A percentile compares a stretch with the other conserved stretches of the same genome.
Conservation (phyloP, 2,888 invertebrate genomes). For the Alloplasta piceator region DNA sequence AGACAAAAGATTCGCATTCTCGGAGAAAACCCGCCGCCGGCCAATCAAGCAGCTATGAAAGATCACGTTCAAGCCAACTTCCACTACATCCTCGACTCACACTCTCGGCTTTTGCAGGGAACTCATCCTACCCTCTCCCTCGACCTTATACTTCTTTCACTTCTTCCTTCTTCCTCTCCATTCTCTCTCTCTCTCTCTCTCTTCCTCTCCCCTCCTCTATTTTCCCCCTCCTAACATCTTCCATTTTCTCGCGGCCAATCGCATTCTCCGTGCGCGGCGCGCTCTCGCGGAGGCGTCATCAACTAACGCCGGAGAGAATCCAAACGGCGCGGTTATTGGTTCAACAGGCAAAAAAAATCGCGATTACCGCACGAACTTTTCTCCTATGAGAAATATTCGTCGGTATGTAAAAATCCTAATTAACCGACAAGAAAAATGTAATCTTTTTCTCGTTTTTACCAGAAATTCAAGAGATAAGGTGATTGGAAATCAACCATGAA, state of each 20-base stretch:
- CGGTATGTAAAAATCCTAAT: not conserved
- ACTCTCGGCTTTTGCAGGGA: slow-evolving; percentile 70
- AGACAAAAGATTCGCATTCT: slow-evolving; percentile 78
- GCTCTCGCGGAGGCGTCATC: slow-evolving; percentile 23
- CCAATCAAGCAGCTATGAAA: slow-evolving; percentile 83
- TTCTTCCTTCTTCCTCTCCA: slow-evolving; percentile 32
- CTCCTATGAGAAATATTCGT: not conserved
- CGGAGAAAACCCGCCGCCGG: slow-evolving; percentile 68
- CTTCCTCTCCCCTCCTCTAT: not conserved
- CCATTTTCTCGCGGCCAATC: slow-evolving; percentile 8
- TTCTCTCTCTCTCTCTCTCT: slow-evolving; percentile 15
- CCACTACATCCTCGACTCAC: slow-evolving; percentile 65
- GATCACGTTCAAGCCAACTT: slow-evolving; percentile 80
- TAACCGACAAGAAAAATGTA: not conserved
- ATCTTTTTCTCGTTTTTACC: not conserved
- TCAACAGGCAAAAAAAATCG: not conserved
- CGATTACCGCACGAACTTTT: not conserved
- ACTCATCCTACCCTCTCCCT: slow-evolving; percentile 68
- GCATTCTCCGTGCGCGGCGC: not conserved
- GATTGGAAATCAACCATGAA: too few species aligned
- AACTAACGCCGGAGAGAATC: not conserved
- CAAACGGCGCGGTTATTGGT: slow-evolving; percentile 5
- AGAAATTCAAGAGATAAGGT: too few species aligned
- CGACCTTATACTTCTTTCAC: not conserved
- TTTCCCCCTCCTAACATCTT: not conserved